Evolutionary conservation across 2,797 vertebrate species (phyloP).

Genomic region (Gastrophryne carolinensis): DNA sequence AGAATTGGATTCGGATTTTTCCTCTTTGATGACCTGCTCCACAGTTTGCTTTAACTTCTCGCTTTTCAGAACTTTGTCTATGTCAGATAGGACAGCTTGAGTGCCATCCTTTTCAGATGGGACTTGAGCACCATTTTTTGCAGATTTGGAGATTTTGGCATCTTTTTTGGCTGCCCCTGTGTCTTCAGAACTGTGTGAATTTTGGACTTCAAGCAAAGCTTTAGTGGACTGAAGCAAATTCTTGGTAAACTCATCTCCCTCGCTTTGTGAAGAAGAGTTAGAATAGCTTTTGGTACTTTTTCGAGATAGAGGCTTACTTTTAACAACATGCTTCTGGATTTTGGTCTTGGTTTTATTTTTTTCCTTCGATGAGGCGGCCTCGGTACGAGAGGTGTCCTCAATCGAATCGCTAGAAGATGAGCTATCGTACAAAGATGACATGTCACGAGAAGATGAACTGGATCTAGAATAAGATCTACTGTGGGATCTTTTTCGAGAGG

Average conservation of each 20-base stretch:
- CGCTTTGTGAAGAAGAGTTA: constrained; percentile 66
- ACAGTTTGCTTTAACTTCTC: constrained; percentile 61
- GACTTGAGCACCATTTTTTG: no score
- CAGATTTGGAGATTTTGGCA: constrained; percentile 51
- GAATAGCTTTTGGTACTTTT: constrained; percentile 64
- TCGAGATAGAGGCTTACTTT: not conserved
- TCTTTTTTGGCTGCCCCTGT: constrained; percentile 53
- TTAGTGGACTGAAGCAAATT: constrained; percentile 53
- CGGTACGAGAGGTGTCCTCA: constrained; percentile 53
- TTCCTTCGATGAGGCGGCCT: constrained; percentile 58
- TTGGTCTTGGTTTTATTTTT: constrained; percentile 61
- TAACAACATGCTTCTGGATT: constrained; percentile 54
- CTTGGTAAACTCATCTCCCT: constrained; percentile 38
- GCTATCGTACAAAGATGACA: constrained; percentile 74
- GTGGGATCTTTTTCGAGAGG: constrained; percentile 77
- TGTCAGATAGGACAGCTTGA: not conserved
- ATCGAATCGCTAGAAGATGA: constrained; percentile 78
- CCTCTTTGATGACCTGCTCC: constrained; percentile 60
- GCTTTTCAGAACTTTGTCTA: not conserved
- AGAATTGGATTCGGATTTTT: not conserved
- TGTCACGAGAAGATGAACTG: constrained; percentile 75
- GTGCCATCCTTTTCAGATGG: constrained; percentile 71
- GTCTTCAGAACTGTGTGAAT: not conserved
- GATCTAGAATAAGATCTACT: constrained; percentile 81
- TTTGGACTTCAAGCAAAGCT: constrained; percentile 23